Evolutionary conservation across 35 echinoderm and acorn worm species (phyloP).

Genomic region (Acanthaster planci): DNA sequence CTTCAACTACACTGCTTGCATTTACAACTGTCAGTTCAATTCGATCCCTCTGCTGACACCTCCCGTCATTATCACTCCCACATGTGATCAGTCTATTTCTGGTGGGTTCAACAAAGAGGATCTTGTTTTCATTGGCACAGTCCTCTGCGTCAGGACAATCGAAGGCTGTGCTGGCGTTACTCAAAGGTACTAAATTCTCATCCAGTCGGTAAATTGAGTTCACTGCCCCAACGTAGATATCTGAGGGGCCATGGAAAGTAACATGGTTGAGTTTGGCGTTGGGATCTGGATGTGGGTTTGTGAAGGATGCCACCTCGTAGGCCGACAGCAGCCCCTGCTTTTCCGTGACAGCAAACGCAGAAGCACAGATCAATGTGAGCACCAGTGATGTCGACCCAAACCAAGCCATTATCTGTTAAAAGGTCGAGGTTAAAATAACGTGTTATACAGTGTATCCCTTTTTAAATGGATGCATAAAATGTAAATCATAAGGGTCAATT

Average conservation of each 20-base stretch:
- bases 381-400: not conserved
- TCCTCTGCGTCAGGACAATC: not conserved
- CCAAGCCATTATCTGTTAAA: not conserved
- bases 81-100: constrained; percentile 31
- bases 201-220: constrained; percentile 41
- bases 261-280: constrained; percentile 48
- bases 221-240: constrained; percentile 48
- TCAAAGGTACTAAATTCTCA: constrained; percentile 2
- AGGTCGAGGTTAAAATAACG: no score
- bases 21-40: not conserved
- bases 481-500: no score
- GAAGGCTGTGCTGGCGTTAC: not conserved
- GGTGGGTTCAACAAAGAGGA: constrained; percentile 35
- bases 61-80: not conserved
- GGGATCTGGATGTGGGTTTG: constrained; percentile 17
- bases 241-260: constrained; percentile 17
- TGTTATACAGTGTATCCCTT: no score
- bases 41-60: not conserved
- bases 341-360: not conserved
- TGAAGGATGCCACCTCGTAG: constrained; percentile 35
- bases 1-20: not conserved
- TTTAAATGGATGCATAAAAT: no score
- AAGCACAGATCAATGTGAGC: not conserved
- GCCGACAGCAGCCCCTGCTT: not conserved
- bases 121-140: constrained; percentile 32